Conservation (phyloP, 2,888 invertebrate species). For the Osmoderma eremita region DNA sequence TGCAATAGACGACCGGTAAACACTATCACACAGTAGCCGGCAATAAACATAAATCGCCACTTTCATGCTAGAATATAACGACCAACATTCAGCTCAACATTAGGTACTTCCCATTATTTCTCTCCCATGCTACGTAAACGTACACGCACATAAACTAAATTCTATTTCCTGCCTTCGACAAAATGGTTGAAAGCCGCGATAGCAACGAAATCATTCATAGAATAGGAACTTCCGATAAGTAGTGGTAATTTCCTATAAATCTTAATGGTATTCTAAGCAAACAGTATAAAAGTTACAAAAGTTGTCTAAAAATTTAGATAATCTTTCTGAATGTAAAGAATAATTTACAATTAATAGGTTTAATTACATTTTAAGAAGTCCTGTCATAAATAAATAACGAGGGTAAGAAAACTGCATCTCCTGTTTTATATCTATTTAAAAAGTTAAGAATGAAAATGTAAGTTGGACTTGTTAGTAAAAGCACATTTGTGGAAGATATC, state of each 20-base stretch:
- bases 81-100: constrained; percentile 15
- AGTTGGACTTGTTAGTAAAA: too few relatives aligned
- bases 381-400: too few relatives aligned
- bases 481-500: too few relatives aligned
- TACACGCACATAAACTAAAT: constrained; percentile 23
- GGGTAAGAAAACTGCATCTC: too few relatives aligned
- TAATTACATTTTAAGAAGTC: too few relatives aligned
- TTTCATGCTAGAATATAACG: constrained; percentile 34
- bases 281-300: too few relatives aligned
- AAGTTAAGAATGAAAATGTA: too few relatives aligned
- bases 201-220: constrained; percentile 21
- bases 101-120: constrained; percentile 25
- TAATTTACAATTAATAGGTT: too few relatives aligned
- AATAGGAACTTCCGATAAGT: constrained; percentile 6
- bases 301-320: too few relatives aligned
- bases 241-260: background rate
- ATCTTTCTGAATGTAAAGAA: too few relatives aligned
- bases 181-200: constrained; percentile 2
- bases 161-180: constrained; percentile 27
- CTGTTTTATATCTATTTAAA: too few relatives aligned
- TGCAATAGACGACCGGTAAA: constrained; percentile 24
- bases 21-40: constrained; percentile 34
- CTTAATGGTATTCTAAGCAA: background rate
- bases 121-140: background rate
- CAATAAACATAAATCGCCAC: constrained; percentile 39